phyloP scores from a whole-genome alignment of 2,888 invertebrate species.

The Agonopterix subpropinquella region DNA sequence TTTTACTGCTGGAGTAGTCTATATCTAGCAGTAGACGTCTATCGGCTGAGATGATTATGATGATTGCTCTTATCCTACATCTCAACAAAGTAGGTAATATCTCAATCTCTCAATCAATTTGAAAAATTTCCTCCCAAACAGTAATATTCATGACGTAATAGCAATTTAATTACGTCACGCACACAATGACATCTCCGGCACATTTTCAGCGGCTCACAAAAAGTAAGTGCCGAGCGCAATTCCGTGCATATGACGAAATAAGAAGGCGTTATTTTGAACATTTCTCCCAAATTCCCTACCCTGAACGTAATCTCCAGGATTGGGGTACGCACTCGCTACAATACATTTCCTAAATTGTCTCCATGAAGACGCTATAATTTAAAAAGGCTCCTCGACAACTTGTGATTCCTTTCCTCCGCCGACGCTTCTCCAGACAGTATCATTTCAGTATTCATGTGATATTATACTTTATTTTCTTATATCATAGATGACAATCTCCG shows the following conservation, averaged over 20 bases:
- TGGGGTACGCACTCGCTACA: conserved; percentile 27
- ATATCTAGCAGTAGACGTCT: too few relatives aligned
- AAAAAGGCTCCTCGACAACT: conserved; percentile 27
- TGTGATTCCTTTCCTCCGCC: conserved; percentile 6
- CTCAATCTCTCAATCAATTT: too few relatives aligned
- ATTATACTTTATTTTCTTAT: too few relatives aligned
- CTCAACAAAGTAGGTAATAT: too few relatives aligned
- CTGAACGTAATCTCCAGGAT: conserved; percentile 38
- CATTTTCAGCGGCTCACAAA: conserved; percentile 3
- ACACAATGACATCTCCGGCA: neutral
- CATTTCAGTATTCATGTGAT: too few relatives aligned
- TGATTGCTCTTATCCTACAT: too few relatives aligned
- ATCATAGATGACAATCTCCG: neutral
- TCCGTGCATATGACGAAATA: conserved; percentile 9
- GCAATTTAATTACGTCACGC: conserved; percentile 1
- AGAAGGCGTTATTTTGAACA: conserved; percentile 8
- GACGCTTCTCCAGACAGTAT: too few relatives aligned
- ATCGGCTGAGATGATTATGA: too few relatives aligned
- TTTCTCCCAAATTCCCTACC: conserved; percentile 4
- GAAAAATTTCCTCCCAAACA: too few relatives aligned
- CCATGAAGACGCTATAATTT: conserved; percentile 61
- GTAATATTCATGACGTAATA: neutral
- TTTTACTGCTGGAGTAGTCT: too few relatives aligned
- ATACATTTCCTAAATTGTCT: conserved; percentile 65
- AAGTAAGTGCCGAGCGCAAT: conserved; percentile 7